Base-by-base conservation (phyloP, 2,888 invertebrate genomes). In the Nyleta sp. region DNA sequence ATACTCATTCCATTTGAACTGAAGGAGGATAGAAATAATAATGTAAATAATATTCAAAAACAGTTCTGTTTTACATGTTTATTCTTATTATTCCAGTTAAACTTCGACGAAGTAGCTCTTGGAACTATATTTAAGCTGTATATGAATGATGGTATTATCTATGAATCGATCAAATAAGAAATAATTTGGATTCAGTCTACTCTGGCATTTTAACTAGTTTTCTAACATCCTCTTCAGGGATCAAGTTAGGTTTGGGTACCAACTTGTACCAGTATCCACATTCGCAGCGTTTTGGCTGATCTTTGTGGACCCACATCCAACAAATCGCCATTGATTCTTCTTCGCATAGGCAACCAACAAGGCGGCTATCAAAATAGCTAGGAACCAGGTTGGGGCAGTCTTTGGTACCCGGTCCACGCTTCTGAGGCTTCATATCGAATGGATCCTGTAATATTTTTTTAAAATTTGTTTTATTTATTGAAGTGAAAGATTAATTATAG, bases 241-340 rank as follows among this genome's bases (percentile, higher is more conserved):
- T 20, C n/a, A 65, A 15, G n/a, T 73, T 72, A 81, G 93, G 92
- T 91, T 95, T 95, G 91, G 95, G 95, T 74, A 95, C 94, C 85
- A 99, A 93, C 92, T 97, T 97, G 93, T 98, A 99, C 97, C 97
- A 98, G 91, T 98, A 95, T 70, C 99, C 99, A 91, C 99, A 99
- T 89, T 96, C 96, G 90, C 99, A 99, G 85, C 98, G 95, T 89
- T 96, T 96, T 77, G 97, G 95, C 84, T 95, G 94, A 38, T 96
- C 98, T 92, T 95, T 94, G 91, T 98, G 95, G 86, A 99, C 92
- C 96, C 98, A 97, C 95, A 99, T 97, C 97, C 98, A 99, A 89
- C 95, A 96, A 83, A 99, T 94, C 79, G 94, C 92, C 67, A 96
- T 95, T 59, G 97, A 94, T 89, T 99, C 99, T 91, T 98, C 98